A percentile compares a stretch with the other conserved stretches of the same genome.
These are phyloP conservation scores for Dexiosoma caninum DNA, from an alignment of 2,888 invertebrate genomes.

Conservation along the genomic window DNA sequence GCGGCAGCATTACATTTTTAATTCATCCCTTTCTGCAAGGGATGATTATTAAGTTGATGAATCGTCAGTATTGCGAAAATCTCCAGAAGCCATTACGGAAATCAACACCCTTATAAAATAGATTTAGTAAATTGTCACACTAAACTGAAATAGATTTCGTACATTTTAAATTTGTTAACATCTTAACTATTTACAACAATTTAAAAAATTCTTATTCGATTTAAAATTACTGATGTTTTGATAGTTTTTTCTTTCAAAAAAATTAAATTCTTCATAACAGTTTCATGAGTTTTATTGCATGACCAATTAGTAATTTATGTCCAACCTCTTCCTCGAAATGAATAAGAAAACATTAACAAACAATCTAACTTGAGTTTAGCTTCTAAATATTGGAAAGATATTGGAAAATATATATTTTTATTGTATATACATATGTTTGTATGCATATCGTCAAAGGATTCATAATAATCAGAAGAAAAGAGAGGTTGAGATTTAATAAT, in stretches of 20 bases:
- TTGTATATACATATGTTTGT: no score
- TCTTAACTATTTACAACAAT: neutral
- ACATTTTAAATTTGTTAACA: neutral
- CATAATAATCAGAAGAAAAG: no score
- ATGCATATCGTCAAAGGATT: no score
- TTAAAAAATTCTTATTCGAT: neutral
- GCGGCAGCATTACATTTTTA: neutral
- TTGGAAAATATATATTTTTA: no score
- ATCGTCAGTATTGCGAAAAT: neutral
- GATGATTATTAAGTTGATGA: neutral
- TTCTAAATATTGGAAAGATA: no score
- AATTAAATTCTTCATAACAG: neutral
- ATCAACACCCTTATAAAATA: conserved; percentile 44
- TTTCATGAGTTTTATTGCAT: no score
- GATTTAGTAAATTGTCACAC: neutral
- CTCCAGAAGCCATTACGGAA: conserved; percentile 40
- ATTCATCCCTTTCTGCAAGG: conserved; percentile 13
- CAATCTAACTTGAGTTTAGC: no score
- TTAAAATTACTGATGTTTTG: neutral
- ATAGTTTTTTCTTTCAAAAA: neutral
- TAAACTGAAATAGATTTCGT: neutral
- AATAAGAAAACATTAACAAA: no score
- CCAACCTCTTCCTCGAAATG: no score
- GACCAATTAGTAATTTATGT: no score
- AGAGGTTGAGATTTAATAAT: no score